Base-by-base conservation (phyloP, 2,797 vertebrate species). In the Sphenopsis melanotis region DNA sequence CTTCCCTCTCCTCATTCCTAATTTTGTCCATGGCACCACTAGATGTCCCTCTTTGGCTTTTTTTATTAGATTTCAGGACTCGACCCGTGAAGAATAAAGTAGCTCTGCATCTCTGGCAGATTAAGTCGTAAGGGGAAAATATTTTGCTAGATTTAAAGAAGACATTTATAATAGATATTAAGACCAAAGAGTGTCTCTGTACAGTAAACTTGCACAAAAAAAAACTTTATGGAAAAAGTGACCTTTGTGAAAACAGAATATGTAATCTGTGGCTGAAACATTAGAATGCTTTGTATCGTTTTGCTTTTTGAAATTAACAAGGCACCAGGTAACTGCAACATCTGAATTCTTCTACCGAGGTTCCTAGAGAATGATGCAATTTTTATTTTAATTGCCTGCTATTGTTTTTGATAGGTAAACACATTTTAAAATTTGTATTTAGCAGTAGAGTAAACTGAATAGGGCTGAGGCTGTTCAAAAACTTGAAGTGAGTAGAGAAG, bases 1-100 rank as follows among this genome's bases (percentile, higher is more conserved):
- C 27, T 24, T 76, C 24, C 36, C 9, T 44, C 32, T 41, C 15
- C 32, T 70, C 17, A 2, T 26, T 70, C 37, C 81, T 59, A 69
- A 39, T 96, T 90, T 90, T 49, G 50, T 93, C 52, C 34, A 1
- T 49, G 77, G 37, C 91, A 74, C 98, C 98, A 96, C 98, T 98
- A 98, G 98, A 96, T 98, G 98, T 98, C 98, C 97, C 97, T 97
- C 94, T 98, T 97, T 88, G 97, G 97, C 98, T 98, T 98, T 97
- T 77, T 97, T 94, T 96, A 96, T 95, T 93, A 79, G 91, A 76
- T 92, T 92, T 93, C 76, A 16, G 37, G 46, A 17, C 56, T 68
- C 70, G n/a, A 61, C 71, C 32, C 14, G 36, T 9, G 76, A 68
- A 50, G 44, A 71, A 2, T 81, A 21, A 86, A 66, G 56, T 57